Evolutionary conservation across 2,888 invertebrate species (phyloP), one percentile per base, ranked within the genome.

Genomic region (Antitype chi): DNA sequence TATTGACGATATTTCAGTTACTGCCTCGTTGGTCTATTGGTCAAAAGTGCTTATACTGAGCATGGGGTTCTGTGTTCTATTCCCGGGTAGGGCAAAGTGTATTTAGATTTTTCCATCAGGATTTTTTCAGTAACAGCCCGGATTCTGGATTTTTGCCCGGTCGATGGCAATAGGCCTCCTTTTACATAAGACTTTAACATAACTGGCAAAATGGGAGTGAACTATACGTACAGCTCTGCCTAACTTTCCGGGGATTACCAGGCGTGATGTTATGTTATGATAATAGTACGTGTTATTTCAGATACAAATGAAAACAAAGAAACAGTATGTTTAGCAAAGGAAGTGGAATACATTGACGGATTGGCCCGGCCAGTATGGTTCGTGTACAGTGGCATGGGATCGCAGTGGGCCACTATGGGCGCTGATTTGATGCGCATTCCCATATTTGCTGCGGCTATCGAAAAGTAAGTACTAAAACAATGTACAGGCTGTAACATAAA

Each of bases 301-400:
- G 93, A 89, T 32, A 82, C 86, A 23, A 85, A 91, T 20, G 81
- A 90, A 32, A 69, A 88, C 0, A 88, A 90, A 4, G 82, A 91
- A 76, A 92, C 92, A 0, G 81, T 90, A 0, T 79, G 81, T n/a
- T 11, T 92, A 17, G 76, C 86, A 0, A 85, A 90, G 68, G 87
- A 85, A 53, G 74, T 86, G 0, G 89, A 90, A 17, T 89, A 90
- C 70, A 90, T 80, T 67, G 81, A 90, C 0, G 92, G 90, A 0
- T 90, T 64, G 0, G 78, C 74, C 5, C 87, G 95, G 3, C 97
- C 97, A 7, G 88, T 98, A 2, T 98, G 97, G 97, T 98, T 97
- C 88, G 94, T 98, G 62, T 98, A 97, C 93, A 97, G 97, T 74
- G 98, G 98, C n/a, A 97, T 98, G 97, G 98, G 98, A 0, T 97